phyloP scores from a whole-genome alignment of 1,140 invertebrate species.

The Lutraria rhynchaena region DNA sequence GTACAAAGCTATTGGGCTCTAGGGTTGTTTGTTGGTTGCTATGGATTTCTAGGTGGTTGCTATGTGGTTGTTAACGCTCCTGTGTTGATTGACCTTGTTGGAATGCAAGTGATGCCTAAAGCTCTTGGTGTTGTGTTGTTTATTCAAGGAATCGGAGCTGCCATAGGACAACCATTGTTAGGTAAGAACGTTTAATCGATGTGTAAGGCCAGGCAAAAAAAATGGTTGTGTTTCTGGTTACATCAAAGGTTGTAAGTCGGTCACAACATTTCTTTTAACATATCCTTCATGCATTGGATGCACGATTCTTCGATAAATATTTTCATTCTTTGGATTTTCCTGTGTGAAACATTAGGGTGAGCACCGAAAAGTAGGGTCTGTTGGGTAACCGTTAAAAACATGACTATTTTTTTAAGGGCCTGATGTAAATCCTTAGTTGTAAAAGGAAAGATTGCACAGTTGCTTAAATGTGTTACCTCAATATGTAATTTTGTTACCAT shows the following conservation, averaged over 20 bases:
- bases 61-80: conserved; percentile 69
- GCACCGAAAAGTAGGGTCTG: not conserved
- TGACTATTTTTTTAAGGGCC: too few relatives aligned
- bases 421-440: too few relatives aligned
- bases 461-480: too few relatives aligned
- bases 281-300: not conserved
- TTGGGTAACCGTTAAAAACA: too few relatives aligned
- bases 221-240: not conserved
- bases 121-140: conserved; percentile 71
- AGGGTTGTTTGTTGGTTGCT: conserved; percentile 66
- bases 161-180: conserved; percentile 73
- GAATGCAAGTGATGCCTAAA: conserved; percentile 68
- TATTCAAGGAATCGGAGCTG: conserved; percentile 73
- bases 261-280: not conserved
- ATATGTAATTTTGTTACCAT: too few relatives aligned
- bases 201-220: not conserved
- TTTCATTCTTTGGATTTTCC: not conserved
- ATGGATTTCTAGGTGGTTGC: conserved; percentile 74
- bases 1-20: conserved; percentile 64
- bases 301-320: too few relatives aligned
- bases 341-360: not conserved
- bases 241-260: not conserved
- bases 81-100: conserved; percentile 75
- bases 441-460: too few relatives aligned
- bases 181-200: conserved; percentile 61